Base-by-base conservation (phyloP, 2,113 vertebrate species). In the Catharus bicknelli region DNA sequence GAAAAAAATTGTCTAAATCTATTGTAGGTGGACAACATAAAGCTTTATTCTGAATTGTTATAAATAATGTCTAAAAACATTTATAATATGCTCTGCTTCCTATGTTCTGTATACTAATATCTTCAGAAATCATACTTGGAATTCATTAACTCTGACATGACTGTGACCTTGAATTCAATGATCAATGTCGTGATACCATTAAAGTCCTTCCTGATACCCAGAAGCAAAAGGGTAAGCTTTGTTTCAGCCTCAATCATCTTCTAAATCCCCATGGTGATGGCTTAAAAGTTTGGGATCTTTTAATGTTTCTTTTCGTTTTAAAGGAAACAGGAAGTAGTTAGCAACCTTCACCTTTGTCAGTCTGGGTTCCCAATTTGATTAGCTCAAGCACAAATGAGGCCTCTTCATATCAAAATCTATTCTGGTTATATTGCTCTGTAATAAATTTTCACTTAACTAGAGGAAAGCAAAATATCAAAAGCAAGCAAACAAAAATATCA, bases 401-500 rank as follows among this genome's bases (percentile, higher is more conserved):
- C 19, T 63, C 54, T 51, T 57, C 40, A 22, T 53, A 45, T 47
- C 45, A 58, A 70, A 91, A 45, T 81, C 34, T 76, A 30, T 88
- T 91, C 63, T 88, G 82, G 74, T 63, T 86, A 59, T 80, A 77
- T 88, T 92, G 48, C 64, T 95, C 80, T 85, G 45, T 80, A 93
- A 94, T 78, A 93, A 84, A 81, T 90, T 88, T 91, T 92, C 63
- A 78, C 80, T 83, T 42, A 29, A 62, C 80, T 66, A 50, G 50
- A 95, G 72, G 68, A 92, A 96, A 94, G 66, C n/a, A 96, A 96
- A 86, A 61, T 82, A 94, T 55, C 57, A 69, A 94, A 96, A 96
- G 29, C 55, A 94, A 96, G 30, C 51, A 91, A 87, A 92, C 38
- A 66, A 82, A 61, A 79, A 74, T 34, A 81, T 55, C 48, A 61